Percentiles rank a stretch among this genome's conserved stretches.
Evolutionary conservation across 1,140 invertebrate genomes (phyloP).

Genomic region (Trigoniulus corallinus): DNA sequence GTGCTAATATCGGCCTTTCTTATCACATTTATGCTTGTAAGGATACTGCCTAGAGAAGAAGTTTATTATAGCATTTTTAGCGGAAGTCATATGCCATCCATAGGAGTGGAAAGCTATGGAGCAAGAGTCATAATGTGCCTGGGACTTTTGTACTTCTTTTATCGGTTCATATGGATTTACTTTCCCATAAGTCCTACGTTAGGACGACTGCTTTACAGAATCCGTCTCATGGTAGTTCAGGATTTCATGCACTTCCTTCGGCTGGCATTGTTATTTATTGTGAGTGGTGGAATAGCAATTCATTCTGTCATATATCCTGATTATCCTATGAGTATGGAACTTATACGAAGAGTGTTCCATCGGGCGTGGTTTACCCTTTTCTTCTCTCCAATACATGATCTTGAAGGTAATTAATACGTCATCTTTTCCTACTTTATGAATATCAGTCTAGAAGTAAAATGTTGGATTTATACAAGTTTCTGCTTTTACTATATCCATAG

Average conservation of each 20-base stretch:
- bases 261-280: conserved; percentile 28
- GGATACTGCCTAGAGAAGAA: too few species aligned
- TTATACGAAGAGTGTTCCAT: conserved; percentile 23
- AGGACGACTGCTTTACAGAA: conserved; percentile 27
- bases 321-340: conserved; percentile 21
- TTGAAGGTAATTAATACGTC: conserved; percentile 13
- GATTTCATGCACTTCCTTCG: conserved; percentile 30
- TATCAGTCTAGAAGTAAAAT: too few species aligned
- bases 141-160: conserved; percentile 28
- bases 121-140: conserved; percentile 16
- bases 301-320: conserved; percentile 29
- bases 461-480: too few species aligned
- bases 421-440: neutral
- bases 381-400: conserved; percentile 26
- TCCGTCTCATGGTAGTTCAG: conserved; percentile 26
- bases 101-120: conserved; percentile 7
- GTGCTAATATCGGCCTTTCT: conserved; percentile 13
- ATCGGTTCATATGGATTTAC: conserved; percentile 25
- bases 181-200: conserved; percentile 29
- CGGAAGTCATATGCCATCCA: neutral
- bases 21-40: too few species aligned
- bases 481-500: neutral
- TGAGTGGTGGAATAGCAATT: conserved; percentile 28
- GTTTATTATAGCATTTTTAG: too few species aligned
- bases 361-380: conserved; percentile 28